phyloP scores from a whole-genome alignment of 2,113 vertebrate species.

The Toxotes chatareus region DNA sequence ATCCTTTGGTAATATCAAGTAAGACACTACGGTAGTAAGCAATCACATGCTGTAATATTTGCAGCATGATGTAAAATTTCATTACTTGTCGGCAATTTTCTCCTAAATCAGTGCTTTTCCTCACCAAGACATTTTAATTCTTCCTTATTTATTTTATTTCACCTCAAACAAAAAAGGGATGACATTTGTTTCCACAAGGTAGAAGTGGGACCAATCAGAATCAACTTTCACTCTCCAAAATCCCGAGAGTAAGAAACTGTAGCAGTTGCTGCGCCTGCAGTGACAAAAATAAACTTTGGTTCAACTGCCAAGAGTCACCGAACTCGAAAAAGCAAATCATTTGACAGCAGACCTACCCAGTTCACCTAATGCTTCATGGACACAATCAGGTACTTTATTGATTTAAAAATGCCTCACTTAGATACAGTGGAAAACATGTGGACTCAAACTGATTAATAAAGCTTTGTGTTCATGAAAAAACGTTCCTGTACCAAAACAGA shows the following conservation, averaged over 20 bases:
- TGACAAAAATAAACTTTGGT: conserved; percentile 11
- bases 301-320: neutral
- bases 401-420: neutral
- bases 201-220: neutral
- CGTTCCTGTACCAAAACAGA: too few species aligned
- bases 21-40: neutral
- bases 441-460: too few species aligned
- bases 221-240: too few species aligned
- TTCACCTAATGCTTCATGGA: neutral
- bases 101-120: neutral
- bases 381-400: neutral
- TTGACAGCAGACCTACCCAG: neutral
- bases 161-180: neutral
- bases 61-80: neutral
- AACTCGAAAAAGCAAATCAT: neutral
- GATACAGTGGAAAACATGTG: too few species aligned
- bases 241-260: neutral
- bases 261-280: neutral
- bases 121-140: neutral
- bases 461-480: too few species aligned
- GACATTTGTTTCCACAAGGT: neutral
- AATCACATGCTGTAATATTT: neutral
- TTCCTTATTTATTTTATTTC: neutral
- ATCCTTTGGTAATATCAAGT: neutral
- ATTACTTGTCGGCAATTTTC: too few species aligned